These are phyloP conservation scores for Sylvia atricapilla DNA, from an alignment of 2,113 vertebrate species.

Conservation along the genomic window DNA sequence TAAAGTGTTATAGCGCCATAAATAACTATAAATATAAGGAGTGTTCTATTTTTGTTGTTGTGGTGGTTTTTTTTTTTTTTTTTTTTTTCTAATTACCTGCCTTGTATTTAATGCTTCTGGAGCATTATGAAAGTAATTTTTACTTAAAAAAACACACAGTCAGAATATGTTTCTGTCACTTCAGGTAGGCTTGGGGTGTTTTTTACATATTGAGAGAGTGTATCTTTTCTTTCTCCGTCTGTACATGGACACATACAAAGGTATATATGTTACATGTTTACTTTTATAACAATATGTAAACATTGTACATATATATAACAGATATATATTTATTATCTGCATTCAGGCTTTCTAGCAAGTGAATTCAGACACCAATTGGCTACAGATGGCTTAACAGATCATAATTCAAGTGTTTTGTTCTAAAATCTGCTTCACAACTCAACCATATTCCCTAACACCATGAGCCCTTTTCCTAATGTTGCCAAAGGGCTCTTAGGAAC, in stretches of 20 bases:
- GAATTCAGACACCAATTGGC: neutral
- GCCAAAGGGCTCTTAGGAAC: neutral
- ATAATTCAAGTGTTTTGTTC: neutral
- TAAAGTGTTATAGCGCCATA: neutral
- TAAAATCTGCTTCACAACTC: neutral
- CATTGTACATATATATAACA: neutral
- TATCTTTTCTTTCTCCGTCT: neutral
- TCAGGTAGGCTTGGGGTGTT: neutral
- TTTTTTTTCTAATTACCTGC: neutral
- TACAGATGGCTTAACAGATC: neutral
- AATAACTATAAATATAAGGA: neutral
- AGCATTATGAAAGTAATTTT: neutral
- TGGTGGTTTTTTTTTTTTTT: neutral
- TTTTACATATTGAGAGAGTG: neutral
- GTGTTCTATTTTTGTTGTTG: neutral
- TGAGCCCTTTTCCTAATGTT: neutral
- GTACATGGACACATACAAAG: neutral
- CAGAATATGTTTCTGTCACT: neutral
- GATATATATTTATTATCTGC: neutral
- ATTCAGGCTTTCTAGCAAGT: neutral
- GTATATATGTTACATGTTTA: neutral
- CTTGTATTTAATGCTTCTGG: neutral
- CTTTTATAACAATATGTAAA: neutral
- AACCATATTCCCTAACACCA: neutral
- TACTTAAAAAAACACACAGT: neutral